Conservation (phyloP, 2,888 invertebrate species). For the Aethes cnicana region DNA sequence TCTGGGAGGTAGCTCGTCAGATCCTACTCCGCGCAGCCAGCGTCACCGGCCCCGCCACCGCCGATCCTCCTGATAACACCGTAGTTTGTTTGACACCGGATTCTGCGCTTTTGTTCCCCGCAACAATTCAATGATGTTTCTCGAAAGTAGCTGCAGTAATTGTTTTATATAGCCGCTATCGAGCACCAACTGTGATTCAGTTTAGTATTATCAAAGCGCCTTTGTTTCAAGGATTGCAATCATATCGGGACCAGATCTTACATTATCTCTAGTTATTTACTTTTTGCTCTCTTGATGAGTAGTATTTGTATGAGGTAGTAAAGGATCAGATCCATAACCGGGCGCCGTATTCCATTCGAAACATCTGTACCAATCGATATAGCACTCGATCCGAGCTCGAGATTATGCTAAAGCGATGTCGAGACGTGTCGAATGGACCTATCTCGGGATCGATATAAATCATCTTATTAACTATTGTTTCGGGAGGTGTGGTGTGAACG, state of each 20-base stretch:
- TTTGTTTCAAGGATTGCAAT: conserved; percentile 10
- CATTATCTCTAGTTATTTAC: not conserved
- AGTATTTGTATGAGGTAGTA: conserved; percentile 15
- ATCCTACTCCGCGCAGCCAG: conserved; percentile 41
- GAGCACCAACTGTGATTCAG: not conserved
- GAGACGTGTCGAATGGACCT: conserved; percentile 74
- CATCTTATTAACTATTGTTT: conserved; percentile 83
- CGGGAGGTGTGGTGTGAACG: conserved; percentile 82
- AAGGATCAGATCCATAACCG: conserved; percentile 30
- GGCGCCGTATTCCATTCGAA: conserved; percentile 44
- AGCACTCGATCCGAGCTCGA: conserved; percentile 70
- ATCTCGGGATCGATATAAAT: conserved; percentile 79
- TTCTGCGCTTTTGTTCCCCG: conserved; percentile 9
- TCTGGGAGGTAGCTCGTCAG: conserved; percentile 74
- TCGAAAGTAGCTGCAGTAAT: conserved; percentile 9
- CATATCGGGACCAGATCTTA: conserved; percentile 4
- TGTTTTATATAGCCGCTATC: not conserved
- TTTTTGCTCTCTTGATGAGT: conserved; percentile 21
- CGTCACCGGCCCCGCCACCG: conserved; percentile 47
- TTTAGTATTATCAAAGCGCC: conserved; percentile 1
- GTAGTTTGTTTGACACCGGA: conserved; percentile 34
- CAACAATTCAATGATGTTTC: conserved; percentile 9
- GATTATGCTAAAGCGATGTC: conserved; percentile 82
- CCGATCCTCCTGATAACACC: conserved; percentile 5
- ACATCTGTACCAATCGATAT: conserved; percentile 75